Evolutionary conservation across 2,888 invertebrate species (phyloP).

Genomic region (Resseliella maxima): DNA sequence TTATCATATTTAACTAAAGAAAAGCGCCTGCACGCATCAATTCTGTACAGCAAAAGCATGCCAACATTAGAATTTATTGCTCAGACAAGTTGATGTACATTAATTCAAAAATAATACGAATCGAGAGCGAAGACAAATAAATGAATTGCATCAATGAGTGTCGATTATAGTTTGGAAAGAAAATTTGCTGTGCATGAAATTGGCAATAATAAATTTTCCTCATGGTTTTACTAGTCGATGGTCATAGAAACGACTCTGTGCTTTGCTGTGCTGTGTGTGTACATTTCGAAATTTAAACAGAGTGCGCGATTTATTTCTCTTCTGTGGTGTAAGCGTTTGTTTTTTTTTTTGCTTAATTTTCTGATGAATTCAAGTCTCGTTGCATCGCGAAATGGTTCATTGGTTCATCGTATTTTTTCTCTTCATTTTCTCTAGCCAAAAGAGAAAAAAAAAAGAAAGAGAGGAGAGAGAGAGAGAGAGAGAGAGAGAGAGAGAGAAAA

Average conservation of each 20-base stretch:
- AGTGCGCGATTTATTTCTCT: neutral
- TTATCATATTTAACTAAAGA: neutral
- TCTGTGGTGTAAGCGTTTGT: neutral
- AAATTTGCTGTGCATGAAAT: slow-evolving; percentile 4
- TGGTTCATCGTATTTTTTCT: neutral
- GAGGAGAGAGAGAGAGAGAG: too few species aligned
- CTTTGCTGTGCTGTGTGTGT: neutral
- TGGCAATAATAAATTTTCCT: slow-evolving; percentile 26
- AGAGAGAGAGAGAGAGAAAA: too few species aligned
- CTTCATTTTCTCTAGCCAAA: too few species aligned
- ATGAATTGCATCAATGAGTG: slow-evolving; percentile 47
- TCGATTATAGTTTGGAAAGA: neutral
- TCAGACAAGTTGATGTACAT: slow-evolving; percentile 2
- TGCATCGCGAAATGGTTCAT: slow-evolving; percentile 32
- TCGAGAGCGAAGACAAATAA: slow-evolving; percentile 31
- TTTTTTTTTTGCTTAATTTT: slow-evolving; percentile 35
- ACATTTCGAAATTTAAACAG: slow-evolving; percentile 32
- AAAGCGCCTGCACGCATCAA: neutral
- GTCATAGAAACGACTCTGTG: neutral
- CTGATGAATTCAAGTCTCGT: slow-evolving; percentile 51
- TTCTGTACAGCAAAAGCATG: neutral
- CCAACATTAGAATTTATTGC: neutral
- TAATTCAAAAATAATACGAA: slow-evolving; percentile 43
- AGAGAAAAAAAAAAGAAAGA: too few species aligned
- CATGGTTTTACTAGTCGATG: neutral